Conservation (phyloP, 2,113 vertebrate species). For the Globicephala melas region DNA sequence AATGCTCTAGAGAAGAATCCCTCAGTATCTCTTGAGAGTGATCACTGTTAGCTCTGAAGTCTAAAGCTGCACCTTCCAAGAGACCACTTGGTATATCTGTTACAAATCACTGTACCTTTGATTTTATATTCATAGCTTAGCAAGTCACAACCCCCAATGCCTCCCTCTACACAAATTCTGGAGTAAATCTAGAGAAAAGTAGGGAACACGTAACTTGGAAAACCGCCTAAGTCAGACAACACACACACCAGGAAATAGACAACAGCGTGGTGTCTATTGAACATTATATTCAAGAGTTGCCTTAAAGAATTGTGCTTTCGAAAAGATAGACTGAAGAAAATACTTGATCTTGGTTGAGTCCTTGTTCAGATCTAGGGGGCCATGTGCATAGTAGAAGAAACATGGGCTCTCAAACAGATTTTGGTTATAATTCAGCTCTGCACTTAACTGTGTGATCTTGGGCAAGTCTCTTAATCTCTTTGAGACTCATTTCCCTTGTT, state of each 20-base stretch:
- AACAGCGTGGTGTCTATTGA: background rate
- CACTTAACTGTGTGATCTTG: background rate
- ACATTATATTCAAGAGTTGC: background rate
- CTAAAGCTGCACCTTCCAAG: background rate
- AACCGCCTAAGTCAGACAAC: background rate
- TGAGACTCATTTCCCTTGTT: background rate
- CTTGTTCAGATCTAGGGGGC: background rate
- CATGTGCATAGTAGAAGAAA: background rate
- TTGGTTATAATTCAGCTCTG: background rate
- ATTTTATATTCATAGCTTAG: background rate
- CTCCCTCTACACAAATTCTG: background rate
- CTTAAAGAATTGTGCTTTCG: background rate
- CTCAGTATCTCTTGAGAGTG: background rate
- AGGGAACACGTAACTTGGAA: background rate
- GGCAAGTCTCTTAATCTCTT: constrained; percentile 4
- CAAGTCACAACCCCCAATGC: background rate
- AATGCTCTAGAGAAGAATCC: background rate
- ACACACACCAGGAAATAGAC: background rate
- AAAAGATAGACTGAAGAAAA: background rate
- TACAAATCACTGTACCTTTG: background rate
- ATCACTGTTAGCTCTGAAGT: background rate
- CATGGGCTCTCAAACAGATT: background rate
- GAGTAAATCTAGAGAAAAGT: background rate
- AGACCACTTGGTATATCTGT: background rate
- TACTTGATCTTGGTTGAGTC: background rate